phyloP scores from a whole-genome alignment of 2,888 invertebrate species.

The Drosophila histrio region DNA sequence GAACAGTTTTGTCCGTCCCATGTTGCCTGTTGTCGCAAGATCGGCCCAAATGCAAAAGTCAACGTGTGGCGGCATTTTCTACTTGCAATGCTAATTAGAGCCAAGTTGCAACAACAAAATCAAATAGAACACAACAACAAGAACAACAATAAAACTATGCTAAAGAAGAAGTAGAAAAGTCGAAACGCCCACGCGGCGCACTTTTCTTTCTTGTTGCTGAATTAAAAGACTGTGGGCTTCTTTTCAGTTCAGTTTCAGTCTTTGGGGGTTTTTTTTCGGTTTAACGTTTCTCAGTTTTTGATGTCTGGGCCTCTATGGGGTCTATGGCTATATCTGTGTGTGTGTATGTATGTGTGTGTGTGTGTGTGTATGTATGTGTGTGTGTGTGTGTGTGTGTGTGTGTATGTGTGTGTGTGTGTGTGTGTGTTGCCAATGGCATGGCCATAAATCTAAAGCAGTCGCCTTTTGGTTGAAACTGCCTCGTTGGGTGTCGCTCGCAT shows the following conservation, averaged over 20 bases:
- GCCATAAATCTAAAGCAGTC: constrained; percentile 65
- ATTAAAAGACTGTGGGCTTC: constrained; percentile 1
- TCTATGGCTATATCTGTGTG: constrained; percentile 2
- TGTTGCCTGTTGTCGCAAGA: constrained; percentile 3
- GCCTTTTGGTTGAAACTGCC: constrained; percentile 27
- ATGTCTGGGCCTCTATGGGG: background rate
- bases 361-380: constrained; percentile 20
- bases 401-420: constrained; percentile 12
- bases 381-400: constrained; percentile 14
- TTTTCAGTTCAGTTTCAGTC: background rate
- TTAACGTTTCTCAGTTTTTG: background rate
- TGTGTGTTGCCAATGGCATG: constrained; percentile 23
- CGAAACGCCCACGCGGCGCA: constrained; percentile 37
- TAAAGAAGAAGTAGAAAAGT: background rate
- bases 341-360: constrained; percentile 3
- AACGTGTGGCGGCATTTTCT: constrained; percentile 1
- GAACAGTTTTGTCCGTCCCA: constrained; percentile 9
- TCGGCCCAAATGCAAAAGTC: background rate
- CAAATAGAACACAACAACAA: background rate
- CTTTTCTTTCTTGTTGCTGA: background rate
- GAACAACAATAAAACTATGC: background rate
- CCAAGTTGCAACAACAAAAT: background rate
- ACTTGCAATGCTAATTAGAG: constrained; percentile 47
- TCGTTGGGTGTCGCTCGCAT: constrained; percentile 34
- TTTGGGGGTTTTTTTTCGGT: constrained; percentile 9